phyloP scores from a whole-genome alignment of 1,140 invertebrate genomes.

The Ostrea edulis region DNA sequence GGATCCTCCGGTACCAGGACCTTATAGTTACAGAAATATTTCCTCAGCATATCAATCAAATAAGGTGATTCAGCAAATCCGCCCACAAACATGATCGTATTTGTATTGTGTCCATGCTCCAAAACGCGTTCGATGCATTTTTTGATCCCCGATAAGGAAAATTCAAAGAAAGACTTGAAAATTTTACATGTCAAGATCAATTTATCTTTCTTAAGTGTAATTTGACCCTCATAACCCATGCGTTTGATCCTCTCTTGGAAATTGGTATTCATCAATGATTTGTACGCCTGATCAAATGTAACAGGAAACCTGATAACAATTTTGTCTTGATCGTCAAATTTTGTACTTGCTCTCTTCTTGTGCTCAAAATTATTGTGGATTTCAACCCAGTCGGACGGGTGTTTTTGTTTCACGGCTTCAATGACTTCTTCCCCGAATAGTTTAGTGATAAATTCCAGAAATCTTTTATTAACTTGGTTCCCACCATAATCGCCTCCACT shows the following conservation, averaged over 20 bases:
- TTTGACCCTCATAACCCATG: not conserved
- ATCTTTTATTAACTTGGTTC: slow-evolving; percentile 45
- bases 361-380: slow-evolving; percentile 31
- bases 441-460: slow-evolving; percentile 14
- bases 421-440: slow-evolving; percentile 28
- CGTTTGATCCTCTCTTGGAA: not conserved
- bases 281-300: not conserved
- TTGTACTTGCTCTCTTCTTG: slow-evolving; percentile 32
- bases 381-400: slow-evolving; percentile 34
- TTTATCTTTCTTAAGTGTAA: not conserved
- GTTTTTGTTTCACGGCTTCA: not conserved
- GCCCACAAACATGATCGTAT: slow-evolving; percentile 50
- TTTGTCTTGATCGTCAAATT: not conserved
- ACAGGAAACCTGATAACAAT: not conserved
- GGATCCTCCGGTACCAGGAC: slow-evolving; percentile 50
- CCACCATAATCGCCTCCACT: slow-evolving; percentile 46
- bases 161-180: not conserved
- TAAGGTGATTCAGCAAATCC: slow-evolving; percentile 57
- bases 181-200: not conserved
- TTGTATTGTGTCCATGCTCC: not conserved
- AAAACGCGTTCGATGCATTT: not conserved
- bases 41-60: slow-evolving; percentile 45
- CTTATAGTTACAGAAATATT: slow-evolving; percentile 45
- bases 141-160: not conserved
- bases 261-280: not conserved